Evolutionary conservation across 1,140 invertebrate species (phyloP).

Genomic region (Meloidogyne chitwoodi): DNA sequence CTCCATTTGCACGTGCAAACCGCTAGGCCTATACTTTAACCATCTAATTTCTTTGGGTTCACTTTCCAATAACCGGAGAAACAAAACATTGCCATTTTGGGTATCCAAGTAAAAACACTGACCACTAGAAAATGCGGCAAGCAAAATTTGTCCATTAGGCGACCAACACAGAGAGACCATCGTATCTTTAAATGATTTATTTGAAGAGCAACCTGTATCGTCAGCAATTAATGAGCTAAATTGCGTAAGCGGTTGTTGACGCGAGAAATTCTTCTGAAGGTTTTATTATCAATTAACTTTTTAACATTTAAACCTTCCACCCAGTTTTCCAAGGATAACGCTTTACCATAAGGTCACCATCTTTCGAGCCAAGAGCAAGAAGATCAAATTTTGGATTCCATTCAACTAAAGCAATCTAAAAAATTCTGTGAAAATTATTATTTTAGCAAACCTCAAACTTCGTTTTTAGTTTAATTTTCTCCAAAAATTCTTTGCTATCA

Average conservation of each 20-base stretch:
- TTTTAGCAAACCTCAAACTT: slow-evolving; percentile 11
- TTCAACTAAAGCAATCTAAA: slow-evolving; percentile 8
- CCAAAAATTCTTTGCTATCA: slow-evolving; percentile 12
- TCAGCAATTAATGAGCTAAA: neutral
- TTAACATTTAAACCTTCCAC: slow-evolving; percentile 19
- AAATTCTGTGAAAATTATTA: neutral
- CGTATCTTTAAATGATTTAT: neutral
- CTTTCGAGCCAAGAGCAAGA: slow-evolving; percentile 14
- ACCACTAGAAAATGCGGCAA: slow-evolving; percentile 15
- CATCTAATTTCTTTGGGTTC: slow-evolving; percentile 12
- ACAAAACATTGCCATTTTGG: slow-evolving; percentile 19
- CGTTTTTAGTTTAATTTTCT: slow-evolving; percentile 6
- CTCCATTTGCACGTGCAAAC: neutral
- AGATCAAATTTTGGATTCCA: slow-evolving; percentile 30
- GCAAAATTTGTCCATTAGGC: slow-evolving; percentile 25
- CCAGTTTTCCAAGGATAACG: slow-evolving; percentile 28
- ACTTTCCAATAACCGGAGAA: slow-evolving; percentile 2
- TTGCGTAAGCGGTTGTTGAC: slow-evolving; percentile 4
- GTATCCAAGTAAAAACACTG: slow-evolving; percentile 13
- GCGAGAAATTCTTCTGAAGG: slow-evolving; percentile 14
- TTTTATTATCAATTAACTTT: neutral
- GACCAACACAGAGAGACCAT: slow-evolving; percentile 16
- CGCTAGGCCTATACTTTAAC: slow-evolving; percentile 7
- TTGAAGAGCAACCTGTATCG: neutral
- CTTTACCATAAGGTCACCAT: slow-evolving; percentile 25